Conservation (phyloP, 2,797 vertebrate genomes). For the Scomberomorus guttatus region DNA sequence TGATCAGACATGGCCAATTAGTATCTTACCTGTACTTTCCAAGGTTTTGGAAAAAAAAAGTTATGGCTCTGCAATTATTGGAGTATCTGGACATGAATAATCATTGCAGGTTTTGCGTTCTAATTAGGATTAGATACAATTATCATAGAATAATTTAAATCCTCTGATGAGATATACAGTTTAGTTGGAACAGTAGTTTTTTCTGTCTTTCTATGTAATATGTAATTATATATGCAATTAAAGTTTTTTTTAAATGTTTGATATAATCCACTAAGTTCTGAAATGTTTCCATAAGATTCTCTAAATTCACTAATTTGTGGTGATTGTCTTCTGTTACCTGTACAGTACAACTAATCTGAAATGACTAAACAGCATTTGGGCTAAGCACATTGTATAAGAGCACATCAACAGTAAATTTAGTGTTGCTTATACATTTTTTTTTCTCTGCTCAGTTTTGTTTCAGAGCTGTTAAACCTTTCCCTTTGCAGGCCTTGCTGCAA, state of each 20-base stretch:
- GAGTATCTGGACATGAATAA: no score
- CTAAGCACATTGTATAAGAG: slow-evolving; percentile 1
- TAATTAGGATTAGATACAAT: background rate
- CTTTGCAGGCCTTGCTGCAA: slow-evolving; percentile 12
- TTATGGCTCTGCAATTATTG: no score
- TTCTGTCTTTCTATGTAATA: background rate
- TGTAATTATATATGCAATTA: background rate
- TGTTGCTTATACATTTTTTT: background rate
- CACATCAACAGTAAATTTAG: background rate
- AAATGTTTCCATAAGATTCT: background rate
- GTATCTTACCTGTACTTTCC: background rate
- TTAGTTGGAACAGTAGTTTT: background rate
- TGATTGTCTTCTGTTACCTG: background rate
- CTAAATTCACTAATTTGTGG: background rate
- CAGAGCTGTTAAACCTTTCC: background rate
- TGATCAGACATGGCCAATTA: background rate
- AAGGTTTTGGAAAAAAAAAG: no score
- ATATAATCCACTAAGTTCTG: no score
- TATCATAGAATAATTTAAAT: no score
- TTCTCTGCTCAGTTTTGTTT: background rate
- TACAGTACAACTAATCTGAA: background rate
- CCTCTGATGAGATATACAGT: no score
- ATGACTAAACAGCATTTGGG: background rate
- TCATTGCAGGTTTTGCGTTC: background rate
- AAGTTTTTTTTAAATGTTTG: no score